Percentiles rank a stretch among this genome's conserved stretches.
Evolutionary conservation across 2,888 invertebrate genomes (phyloP).

Genomic region (Drosophila anomalata): DNA sequence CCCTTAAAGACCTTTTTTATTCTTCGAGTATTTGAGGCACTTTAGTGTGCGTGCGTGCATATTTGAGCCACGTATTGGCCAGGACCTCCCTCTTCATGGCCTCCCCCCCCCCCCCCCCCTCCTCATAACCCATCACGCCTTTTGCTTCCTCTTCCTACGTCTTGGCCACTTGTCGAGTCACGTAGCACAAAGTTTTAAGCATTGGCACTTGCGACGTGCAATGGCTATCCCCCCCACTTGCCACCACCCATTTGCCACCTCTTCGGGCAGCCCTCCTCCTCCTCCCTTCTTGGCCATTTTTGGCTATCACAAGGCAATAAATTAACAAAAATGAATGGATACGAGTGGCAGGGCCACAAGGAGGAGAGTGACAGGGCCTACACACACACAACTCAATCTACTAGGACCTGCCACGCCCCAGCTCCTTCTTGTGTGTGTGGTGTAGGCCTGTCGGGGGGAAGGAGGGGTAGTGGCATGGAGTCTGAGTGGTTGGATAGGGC

Average conservation of each 20-base stretch:
- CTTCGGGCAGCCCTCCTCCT: not conserved
- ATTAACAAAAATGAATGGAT: conserved; percentile 77
- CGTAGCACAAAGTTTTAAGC: conserved; percentile 79
- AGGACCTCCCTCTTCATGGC: conserved; percentile 23
- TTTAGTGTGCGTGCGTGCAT: conserved; percentile 69
- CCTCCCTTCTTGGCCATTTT: conserved; percentile 30
- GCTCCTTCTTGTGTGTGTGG: conserved; percentile 28
- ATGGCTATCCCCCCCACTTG: conserved; percentile 23
- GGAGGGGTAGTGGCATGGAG: not conserved
- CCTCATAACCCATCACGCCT: conserved; percentile 6
- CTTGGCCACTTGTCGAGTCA: conserved; percentile 70
- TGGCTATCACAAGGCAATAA: conserved; percentile 65
- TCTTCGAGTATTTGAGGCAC: conserved; percentile 13
- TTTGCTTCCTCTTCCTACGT: conserved; percentile 4
- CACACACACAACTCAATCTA: conserved; percentile 51
- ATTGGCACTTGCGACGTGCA: conserved; percentile 75
- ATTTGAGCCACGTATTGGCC: conserved; percentile 77
- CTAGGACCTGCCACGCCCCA: not conserved
- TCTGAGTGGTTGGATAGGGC: not conserved
- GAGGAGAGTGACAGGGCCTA: conserved; percentile 30
- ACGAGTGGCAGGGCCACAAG: conserved; percentile 20
- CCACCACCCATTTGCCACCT: conserved; percentile 16
- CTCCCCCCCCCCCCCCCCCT: not conserved
- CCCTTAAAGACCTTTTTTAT: not conserved
- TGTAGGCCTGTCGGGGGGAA: conserved; percentile 40